Evolutionary conservation across 2,888 invertebrate species (phyloP).

Genomic region (Frankliniella fusca): DNA sequence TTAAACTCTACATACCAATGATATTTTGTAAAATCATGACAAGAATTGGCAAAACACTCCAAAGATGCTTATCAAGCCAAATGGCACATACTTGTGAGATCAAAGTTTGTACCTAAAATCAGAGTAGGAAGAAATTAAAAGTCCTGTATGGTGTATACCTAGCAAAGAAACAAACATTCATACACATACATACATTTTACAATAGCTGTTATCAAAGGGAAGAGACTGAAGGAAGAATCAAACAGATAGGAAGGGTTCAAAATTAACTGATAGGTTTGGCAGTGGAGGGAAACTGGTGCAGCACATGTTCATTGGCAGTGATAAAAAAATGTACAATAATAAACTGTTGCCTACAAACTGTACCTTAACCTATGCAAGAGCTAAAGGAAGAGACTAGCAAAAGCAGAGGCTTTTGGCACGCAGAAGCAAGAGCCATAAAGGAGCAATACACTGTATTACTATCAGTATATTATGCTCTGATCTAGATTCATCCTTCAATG

Average conservation of each 20-base stretch:
- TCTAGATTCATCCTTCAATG: background rate
- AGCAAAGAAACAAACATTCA: too few species aligned
- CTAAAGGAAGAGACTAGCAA: slow-evolving; percentile 4
- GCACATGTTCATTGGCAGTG: background rate
- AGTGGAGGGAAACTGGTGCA: background rate
- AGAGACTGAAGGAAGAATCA: background rate
- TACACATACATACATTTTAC: too few species aligned
- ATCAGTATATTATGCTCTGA: slow-evolving; percentile 4
- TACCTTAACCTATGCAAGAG: background rate
- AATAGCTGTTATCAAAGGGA: background rate
- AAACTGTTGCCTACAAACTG: background rate
- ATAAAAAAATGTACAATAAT: slow-evolving; percentile 5
- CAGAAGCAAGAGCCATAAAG: slow-evolving; percentile 11
- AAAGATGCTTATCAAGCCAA: slow-evolving; percentile 5
- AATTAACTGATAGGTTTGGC: background rate
- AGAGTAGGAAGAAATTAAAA: background rate
- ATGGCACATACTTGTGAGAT: slow-evolving; percentile 20
- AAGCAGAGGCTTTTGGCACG: slow-evolving; percentile 5
- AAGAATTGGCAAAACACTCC: background rate
- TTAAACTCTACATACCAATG: background rate
- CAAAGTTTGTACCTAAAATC: background rate
- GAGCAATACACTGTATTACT: background rate
- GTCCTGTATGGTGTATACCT: too few species aligned
- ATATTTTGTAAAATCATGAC: background rate
- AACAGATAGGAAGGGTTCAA: background rate